A percentile compares a stretch with the other conserved stretches of the same genome.
Conservation (phyloP, 2,113 vertebrate species). For the Paratilapia polleni region DNA sequence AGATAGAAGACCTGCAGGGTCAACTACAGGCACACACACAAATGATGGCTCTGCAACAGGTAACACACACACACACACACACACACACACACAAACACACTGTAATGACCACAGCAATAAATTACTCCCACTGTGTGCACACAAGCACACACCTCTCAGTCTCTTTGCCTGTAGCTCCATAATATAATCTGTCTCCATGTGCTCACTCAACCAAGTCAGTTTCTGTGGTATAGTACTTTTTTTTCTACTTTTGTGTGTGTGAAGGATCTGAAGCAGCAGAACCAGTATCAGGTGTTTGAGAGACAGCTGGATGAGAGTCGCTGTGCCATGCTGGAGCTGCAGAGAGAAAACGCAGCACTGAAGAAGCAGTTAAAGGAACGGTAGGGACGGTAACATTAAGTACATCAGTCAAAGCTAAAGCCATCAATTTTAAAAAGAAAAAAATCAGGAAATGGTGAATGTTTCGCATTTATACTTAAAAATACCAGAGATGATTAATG, state of each 20-base stretch:
- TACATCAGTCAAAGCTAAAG: not conserved
- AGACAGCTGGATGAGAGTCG: constrained; percentile 82
- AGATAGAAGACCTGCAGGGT: constrained; percentile 85
- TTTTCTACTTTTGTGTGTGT: not conserved
- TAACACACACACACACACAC: constrained; percentile 34
- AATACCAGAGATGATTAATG: not conserved
- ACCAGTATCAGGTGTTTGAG: constrained; percentile 83
- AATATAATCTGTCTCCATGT: not conserved
- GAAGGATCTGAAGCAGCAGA: constrained; percentile 86
- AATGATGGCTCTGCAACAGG: constrained; percentile 84
- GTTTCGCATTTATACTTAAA: not conserved
- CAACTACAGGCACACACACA: constrained; percentile 84
- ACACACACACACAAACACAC: constrained; percentile 2
- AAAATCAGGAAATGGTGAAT: not conserved
- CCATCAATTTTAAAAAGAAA: not conserved
- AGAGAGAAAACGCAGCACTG: constrained; percentile 86
- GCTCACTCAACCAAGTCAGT: not conserved
- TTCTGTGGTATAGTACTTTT: constrained; percentile 4
- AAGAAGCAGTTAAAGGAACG: constrained; percentile 80
- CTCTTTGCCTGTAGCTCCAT: not conserved
- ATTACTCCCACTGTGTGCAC: not conserved
- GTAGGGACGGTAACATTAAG: constrained; percentile 13
- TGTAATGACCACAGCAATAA: not conserved
- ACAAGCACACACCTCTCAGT: not conserved
- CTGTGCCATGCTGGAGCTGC: constrained; percentile 80